phyloP scores from a whole-genome alignment of 2,113 vertebrate species.

The Eclectus roratus region DNA sequence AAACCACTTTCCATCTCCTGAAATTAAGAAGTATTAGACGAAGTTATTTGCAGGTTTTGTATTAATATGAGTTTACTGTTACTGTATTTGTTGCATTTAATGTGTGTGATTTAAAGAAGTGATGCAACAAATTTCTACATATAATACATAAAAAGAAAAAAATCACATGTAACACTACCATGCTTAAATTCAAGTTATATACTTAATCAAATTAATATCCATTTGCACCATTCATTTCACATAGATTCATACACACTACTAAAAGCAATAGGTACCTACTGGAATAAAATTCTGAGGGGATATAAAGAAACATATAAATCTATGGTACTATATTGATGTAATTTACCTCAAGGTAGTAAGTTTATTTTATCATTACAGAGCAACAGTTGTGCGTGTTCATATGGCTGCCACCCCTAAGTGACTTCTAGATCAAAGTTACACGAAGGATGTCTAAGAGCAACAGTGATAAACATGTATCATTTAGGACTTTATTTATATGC shows the following conservation, averaged over 20 bases:
- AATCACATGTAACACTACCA: not conserved
- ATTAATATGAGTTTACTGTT: not conserved
- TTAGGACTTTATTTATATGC: not conserved
- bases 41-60: not conserved
- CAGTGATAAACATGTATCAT: not conserved
- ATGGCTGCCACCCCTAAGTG: not conserved
- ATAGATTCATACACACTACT: not conserved
- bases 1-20: conserved; percentile 67
- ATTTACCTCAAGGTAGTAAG: not conserved
- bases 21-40: not conserved
- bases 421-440: not conserved
- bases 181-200: not conserved
- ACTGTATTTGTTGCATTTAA: not conserved
- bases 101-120: not conserved
- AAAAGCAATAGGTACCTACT: not conserved
- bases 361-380: not conserved
- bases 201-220: not conserved
- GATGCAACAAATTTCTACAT: rapidly evolving
- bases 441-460: not conserved
- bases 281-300: not conserved
- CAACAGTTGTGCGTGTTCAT: not conserved
- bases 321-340: not conserved
- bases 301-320: not conserved
- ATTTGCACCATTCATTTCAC: not conserved
- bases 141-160: not conserved